Evolutionary conservation across 2,888 invertebrate species (phyloP).

Genomic region (Sialis fuliginosa): DNA sequence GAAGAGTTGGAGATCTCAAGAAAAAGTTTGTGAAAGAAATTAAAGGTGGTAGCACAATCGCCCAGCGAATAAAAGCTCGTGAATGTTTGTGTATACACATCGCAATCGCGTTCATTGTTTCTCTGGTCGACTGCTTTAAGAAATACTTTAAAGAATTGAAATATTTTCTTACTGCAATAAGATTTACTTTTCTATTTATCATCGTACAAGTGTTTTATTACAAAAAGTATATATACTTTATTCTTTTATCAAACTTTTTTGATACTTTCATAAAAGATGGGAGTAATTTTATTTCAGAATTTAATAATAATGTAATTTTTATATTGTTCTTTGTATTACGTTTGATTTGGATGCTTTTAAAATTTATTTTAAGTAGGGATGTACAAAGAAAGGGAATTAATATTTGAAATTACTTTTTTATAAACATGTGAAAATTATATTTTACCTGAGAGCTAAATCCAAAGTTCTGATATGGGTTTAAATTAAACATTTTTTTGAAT

Average conservation of each 20-base stretch:
- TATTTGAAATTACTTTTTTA: background rate
- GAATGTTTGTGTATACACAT: background rate
- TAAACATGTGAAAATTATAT: background rate
- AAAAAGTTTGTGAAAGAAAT: conserved; percentile 5
- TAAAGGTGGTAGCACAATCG: conserved; percentile 5
- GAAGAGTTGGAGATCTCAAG: conserved; percentile 5
- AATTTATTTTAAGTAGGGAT: too few species aligned
- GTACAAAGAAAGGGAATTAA: too few species aligned
- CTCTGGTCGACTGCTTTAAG: conserved; percentile 1
- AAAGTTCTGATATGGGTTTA: background rate
- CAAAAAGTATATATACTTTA: too few species aligned
- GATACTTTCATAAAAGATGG: too few species aligned
- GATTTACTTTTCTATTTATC: conserved; percentile 4
- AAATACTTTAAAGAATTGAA: conserved; percentile 7
- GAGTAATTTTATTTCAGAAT: too few species aligned
- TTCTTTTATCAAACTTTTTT: too few species aligned
- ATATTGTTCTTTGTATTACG: too few species aligned
- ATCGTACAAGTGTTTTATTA: background rate
- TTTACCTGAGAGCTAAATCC: background rate
- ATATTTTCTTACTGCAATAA: conserved; percentile 4
- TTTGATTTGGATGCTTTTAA: too few species aligned
- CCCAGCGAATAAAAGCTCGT: background rate
- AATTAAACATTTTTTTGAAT: background rate
- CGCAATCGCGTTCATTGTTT: background rate
- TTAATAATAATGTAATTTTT: too few species aligned